Conservation (phyloP, 2,888 invertebrate genomes). For the Ochropacha duplaris region DNA sequence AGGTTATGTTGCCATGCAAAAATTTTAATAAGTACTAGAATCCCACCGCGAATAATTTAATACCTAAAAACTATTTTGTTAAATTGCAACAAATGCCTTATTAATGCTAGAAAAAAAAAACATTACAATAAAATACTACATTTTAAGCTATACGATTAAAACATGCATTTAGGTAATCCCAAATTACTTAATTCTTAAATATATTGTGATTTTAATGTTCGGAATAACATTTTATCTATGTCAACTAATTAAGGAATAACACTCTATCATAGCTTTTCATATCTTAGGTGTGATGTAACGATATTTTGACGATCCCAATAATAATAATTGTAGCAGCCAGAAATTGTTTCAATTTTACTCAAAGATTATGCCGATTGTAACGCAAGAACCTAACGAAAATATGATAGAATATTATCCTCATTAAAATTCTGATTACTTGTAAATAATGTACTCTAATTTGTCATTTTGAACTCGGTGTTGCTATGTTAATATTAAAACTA, state of each 20-base stretch:
- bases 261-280: not conserved
- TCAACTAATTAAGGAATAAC: not conserved
- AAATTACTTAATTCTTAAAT: not conserved
- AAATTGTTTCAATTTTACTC: too few species aligned
- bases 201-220: not conserved
- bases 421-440: not conserved
- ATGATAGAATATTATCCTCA: not conserved
- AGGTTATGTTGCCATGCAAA: constrained; percentile 33
- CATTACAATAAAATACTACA: constrained; percentile 30
- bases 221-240: not conserved
- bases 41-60: constrained; percentile 18
- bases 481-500: constrained; percentile 36
- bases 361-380: not conserved
- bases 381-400: not conserved
- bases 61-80: constrained; percentile 29
- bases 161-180: constrained; percentile 2
- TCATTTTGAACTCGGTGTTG: constrained; percentile 33
- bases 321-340: too few species aligned
- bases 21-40: constrained; percentile 38
- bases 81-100: constrained; percentile 38
- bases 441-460: constrained; percentile 17
- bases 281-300: too few species aligned
- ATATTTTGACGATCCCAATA: not conserved
- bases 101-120: constrained; percentile 19
- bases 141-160: constrained; percentile 16